These are phyloP conservation scores for Tetanocera ferruginea DNA, from an alignment of 2,888 invertebrate species.

Conservation along the genomic window DNA sequence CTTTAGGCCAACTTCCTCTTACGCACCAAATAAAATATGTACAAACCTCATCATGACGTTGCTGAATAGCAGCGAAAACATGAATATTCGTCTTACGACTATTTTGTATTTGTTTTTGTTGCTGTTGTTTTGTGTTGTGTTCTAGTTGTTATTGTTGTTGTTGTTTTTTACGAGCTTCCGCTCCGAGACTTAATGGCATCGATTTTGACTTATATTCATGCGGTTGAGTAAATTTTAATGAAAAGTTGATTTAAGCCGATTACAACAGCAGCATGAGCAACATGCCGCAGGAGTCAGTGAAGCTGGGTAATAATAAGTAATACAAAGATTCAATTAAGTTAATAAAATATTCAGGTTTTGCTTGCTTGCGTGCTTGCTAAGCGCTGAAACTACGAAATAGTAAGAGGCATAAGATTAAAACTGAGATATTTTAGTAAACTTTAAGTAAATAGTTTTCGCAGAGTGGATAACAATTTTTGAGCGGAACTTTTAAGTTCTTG, in stretches of 20 bases:
- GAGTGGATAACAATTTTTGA: no score
- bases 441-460: no score
- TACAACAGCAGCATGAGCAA: slow-evolving; percentile 38
- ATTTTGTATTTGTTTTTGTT: not conserved
- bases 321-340: slow-evolving; percentile 2
- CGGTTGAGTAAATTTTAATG: slow-evolving; percentile 52
- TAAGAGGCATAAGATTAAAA: no score
- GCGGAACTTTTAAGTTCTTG: no score
- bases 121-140: not conserved
- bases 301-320: not conserved
- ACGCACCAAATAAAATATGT: not conserved
- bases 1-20: slow-evolving; percentile 10
- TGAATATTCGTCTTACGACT: not conserved
- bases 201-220: slow-evolving; percentile 53
- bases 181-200: slow-evolving; percentile 44
- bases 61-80: no score
- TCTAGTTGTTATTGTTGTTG: not conserved
- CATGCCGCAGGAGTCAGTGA: not conserved
- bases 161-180: not conserved
- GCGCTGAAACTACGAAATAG: no score
- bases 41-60: no score
- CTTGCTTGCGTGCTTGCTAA: no score
- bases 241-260: slow-evolving; percentile 53
- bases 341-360: no score
- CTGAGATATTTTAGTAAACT: no score